Evolutionary conservation across 2,797 vertebrate genomes (phyloP), one percentile per base, ranked within the genome.

Genomic region (Caiman crocodilus): DNA sequence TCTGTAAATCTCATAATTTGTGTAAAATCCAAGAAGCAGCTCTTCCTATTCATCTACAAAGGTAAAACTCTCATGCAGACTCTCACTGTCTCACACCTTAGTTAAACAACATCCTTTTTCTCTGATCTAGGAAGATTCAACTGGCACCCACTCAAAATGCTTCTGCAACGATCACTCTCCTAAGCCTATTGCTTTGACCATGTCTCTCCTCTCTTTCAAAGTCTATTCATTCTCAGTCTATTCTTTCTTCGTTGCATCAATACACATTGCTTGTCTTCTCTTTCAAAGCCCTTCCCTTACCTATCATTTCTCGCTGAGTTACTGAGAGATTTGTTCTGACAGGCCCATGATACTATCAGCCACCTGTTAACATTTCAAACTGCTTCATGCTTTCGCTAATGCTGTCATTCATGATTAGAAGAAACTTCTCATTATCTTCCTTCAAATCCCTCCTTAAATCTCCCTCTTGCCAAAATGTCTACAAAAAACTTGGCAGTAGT

Each of bases 1-100:
- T 88, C 82, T 86, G 90, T 90, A 91, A 93, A 75, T 86, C 56
- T 25, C 82, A 59, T 21, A 91, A 56, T 59, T 61, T 95, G 79
- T 90, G 32, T 86, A 85, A 76, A 35, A 85, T 92, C 77, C 87
- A 74, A 92, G 71, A 87, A 21, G 28, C 50, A 87, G 14, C 3
- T 42, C 79, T 58, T 89, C 69, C 57, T 81, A 6, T 71, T 15
- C 63, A 81, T 90, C 81, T 73, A 85, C 30, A 77, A 18, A 79
- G 63, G 67, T 85, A 79, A 93, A 93, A 63, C 4, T 87, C 88
- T 42, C 42, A 10, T 42, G 42, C 42, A 42, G 42, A 42, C 42
- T 10, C 42, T 61, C 42, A 64, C 57, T 78, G 50, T 16, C 42
- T 90, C 78, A 11, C 65, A 87, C 76, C 35, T 28, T 32, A 87